Conservation (phyloP, 2,888 invertebrate species). For the Caenorhabditis angaria region DNA sequence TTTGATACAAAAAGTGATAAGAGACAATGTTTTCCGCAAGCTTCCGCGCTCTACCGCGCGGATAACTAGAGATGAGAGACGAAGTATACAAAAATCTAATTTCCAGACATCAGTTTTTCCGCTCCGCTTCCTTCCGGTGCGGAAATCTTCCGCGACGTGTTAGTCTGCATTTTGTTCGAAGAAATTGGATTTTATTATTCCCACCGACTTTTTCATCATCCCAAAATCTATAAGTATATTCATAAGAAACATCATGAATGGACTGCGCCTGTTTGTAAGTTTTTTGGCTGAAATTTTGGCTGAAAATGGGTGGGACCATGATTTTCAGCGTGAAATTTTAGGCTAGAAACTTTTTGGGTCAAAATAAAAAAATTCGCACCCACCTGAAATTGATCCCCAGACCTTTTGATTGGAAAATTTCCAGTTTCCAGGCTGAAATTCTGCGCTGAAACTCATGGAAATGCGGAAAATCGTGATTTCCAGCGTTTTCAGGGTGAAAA, state of each 20-base stretch:
- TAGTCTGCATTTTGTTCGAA: constrained; percentile 81
- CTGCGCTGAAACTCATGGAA: too few species aligned
- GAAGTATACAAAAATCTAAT: background rate
- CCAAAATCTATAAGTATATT: constrained; percentile 82
- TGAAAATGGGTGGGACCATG: background rate
- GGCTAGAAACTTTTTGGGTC: background rate
- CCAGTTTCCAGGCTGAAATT: too few species aligned
- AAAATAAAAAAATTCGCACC: background rate
- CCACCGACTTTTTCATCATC: constrained; percentile 82
- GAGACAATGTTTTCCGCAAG: background rate
- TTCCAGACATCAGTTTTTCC: constrained; percentile 24
- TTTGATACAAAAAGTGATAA: too few species aligned
- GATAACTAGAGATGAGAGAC: background rate
- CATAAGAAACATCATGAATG: constrained; percentile 89
- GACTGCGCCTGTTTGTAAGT: constrained; percentile 83
- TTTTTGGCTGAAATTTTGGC: background rate
- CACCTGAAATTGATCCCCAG: background rate
- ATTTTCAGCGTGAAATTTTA: too few species aligned
- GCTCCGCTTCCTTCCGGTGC: constrained; percentile 29
- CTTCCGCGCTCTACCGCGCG: background rate
- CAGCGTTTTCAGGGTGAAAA: too few species aligned
- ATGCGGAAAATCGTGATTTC: too few species aligned
- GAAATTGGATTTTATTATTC: constrained; percentile 87
- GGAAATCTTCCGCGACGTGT: constrained; percentile 76
- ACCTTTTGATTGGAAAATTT: too few species aligned